A percentile compares a stretch with the other conserved stretches of the same genome.
Evolutionary conservation across 2,797 vertebrate genomes (phyloP).

Genomic region (Alosa sapidissima): DNA sequence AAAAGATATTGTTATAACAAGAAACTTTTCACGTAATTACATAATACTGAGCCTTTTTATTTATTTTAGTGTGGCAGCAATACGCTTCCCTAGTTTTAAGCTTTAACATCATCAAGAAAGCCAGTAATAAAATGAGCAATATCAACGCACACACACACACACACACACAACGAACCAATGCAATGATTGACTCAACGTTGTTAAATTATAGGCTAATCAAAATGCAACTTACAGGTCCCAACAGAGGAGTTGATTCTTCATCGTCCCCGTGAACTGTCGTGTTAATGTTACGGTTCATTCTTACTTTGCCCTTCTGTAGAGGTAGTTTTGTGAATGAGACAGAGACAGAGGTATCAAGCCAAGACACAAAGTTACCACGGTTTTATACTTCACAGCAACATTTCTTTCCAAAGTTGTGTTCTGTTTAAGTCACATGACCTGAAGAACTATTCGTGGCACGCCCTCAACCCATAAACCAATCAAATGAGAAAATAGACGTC

Average conservation of each 20-base stretch:
- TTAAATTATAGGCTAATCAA: neutral
- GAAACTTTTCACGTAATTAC: too few species aligned
- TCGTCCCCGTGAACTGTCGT: slow-evolving; percentile 6
- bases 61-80: too few species aligned
- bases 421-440: slow-evolving; percentile 6
- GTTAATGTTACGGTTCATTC: slow-evolving; percentile 1
- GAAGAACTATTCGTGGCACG: neutral
- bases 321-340: neutral
- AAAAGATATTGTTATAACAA: too few species aligned
- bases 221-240: slow-evolving; percentile 63
- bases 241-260: slow-evolving; percentile 58
- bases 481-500: neutral
- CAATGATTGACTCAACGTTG: too few species aligned
- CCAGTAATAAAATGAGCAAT: too few species aligned
- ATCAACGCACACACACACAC: too few species aligned
- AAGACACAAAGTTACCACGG: neutral
- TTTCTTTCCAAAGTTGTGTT: slow-evolving; percentile 12
- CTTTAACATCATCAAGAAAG: too few species aligned
- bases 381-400: neutral
- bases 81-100: too few species aligned
- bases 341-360: neutral
- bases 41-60: too few species aligned
- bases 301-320: neutral
- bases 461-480: neutral
- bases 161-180: too few species aligned